Conservation (phyloP, 2,888 invertebrate species). For the Epirrita christyi region DNA sequence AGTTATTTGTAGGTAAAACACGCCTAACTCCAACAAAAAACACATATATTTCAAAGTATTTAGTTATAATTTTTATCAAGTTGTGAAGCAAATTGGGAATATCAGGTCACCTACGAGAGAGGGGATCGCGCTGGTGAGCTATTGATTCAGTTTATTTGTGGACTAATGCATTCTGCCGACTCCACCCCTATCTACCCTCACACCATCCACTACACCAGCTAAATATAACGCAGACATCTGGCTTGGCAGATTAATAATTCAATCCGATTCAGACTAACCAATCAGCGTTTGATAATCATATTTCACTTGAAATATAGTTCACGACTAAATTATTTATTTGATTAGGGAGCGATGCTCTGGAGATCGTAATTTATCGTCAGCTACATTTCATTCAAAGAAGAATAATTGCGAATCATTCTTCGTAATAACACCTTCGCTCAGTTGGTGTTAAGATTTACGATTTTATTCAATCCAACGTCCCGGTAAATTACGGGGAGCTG, state of each 20-base stretch:
- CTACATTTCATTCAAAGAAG: conserved; percentile 55
- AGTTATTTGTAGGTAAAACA: no score
- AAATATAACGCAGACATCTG: conserved; percentile 46
- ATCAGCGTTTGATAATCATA: conserved; percentile 18
- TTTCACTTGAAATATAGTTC: conserved; percentile 18
- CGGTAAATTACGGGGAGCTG: conserved; percentile 79
- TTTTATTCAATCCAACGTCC: conserved; percentile 81
- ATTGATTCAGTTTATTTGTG: conserved; percentile 75
- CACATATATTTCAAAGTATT: conserved; percentile 15
- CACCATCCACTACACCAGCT: conserved; percentile 42
- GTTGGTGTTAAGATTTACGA: conserved; percentile 80
- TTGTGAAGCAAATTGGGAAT: conserved; percentile 34
- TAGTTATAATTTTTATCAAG: conserved; percentile 29
- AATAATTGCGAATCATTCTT: conserved; percentile 71
- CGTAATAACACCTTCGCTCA: conserved; percentile 71
- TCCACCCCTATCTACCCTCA: conserved; percentile 43
- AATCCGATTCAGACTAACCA: conserved; percentile 17
- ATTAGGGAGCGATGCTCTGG: conserved; percentile 31
- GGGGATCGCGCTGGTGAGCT: conserved; percentile 46
- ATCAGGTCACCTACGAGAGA: conserved; percentile 43
- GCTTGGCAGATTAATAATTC: conserved; percentile 29
- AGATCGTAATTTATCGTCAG: conserved; percentile 48
- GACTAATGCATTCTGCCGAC: conserved; percentile 53
- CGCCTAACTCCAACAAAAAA: no score
- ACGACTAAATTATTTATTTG: conserved; percentile 22